Conservation (phyloP, 2,797 vertebrate genomes). For the Anabas testudineus region DNA sequence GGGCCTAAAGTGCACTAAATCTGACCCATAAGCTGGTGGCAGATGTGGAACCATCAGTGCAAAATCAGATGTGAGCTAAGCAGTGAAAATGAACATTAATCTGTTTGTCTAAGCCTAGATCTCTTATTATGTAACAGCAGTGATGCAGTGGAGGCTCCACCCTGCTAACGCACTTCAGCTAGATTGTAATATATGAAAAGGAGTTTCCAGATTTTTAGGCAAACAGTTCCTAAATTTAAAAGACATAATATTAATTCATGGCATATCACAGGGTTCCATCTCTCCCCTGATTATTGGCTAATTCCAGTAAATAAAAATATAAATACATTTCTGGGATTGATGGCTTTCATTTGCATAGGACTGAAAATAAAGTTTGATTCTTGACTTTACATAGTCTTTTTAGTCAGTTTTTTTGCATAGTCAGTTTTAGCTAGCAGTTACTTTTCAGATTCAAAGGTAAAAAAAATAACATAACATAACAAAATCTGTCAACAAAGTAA, state of each 20-base stretch:
- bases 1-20: constrained; percentile 9
- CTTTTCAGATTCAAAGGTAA: too few relatives aligned
- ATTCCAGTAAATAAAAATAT: neutral
- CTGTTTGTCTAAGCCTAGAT: constrained; percentile 55
- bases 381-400: too few relatives aligned
- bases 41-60: constrained; percentile 39
- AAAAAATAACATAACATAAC: too few relatives aligned
- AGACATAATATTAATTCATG: neutral
- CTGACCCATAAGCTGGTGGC: constrained; percentile 44
- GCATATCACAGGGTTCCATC: neutral
- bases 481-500: too few relatives aligned
- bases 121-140: constrained; percentile 59
- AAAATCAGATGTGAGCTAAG: constrained; percentile 50
- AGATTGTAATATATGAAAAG: constrained; percentile 50
- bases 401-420: too few relatives aligned
- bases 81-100: constrained; percentile 66
- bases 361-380: too few relatives aligned
- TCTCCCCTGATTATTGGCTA: neutral
- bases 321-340: neutral
- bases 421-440: too few relatives aligned
- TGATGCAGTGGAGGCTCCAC: constrained; percentile 30
- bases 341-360: neutral
- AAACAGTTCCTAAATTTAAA: neutral
- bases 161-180: constrained; percentile 30
- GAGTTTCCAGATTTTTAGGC: constrained; percentile 12